Evolutionary conservation across 2,888 invertebrate species (phyloP).

Genomic region (Spodoptera exigua): DNA sequence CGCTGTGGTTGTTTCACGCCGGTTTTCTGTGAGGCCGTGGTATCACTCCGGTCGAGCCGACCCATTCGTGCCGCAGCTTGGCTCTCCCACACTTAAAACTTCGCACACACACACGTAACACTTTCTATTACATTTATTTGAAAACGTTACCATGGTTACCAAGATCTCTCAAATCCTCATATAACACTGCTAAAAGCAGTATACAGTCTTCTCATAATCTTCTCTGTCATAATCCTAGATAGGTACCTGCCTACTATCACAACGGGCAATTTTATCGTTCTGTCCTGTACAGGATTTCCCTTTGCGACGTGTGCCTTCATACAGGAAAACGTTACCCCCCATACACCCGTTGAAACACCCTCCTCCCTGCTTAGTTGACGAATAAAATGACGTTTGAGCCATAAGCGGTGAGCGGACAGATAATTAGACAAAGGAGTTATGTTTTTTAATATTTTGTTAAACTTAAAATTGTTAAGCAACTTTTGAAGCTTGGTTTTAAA

Average conservation of each 20-base stretch:
- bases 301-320: slow-evolving; percentile 88
- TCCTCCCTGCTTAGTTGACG: slow-evolving; percentile 84
- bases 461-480: no score
- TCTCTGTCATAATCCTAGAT: slow-evolving; percentile 56
- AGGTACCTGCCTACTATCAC: slow-evolving; percentile 73
- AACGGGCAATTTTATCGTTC: slow-evolving; percentile 86
- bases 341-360: slow-evolving; percentile 68
- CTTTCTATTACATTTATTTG: no score
- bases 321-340: slow-evolving; percentile 85
- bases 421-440: slow-evolving; percentile 14
- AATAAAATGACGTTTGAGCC: slow-evolving; percentile 62
- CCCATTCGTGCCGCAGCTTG: no score
- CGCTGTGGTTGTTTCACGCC: no score
- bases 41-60: no score
- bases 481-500: no score
- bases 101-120: no score
- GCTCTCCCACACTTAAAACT: no score
- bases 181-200: neutral
- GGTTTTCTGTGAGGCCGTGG: no score
- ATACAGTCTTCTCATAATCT: slow-evolving; percentile 17
- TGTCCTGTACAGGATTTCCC: slow-evolving; percentile 88
- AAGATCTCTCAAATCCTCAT: no score
- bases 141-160: no score
- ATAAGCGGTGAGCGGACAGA: slow-evolving; percentile 51
- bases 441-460: no score